Base-by-base conservation (phyloP, 2,888 invertebrate genomes). In the Sussaba pulchella region DNA sequence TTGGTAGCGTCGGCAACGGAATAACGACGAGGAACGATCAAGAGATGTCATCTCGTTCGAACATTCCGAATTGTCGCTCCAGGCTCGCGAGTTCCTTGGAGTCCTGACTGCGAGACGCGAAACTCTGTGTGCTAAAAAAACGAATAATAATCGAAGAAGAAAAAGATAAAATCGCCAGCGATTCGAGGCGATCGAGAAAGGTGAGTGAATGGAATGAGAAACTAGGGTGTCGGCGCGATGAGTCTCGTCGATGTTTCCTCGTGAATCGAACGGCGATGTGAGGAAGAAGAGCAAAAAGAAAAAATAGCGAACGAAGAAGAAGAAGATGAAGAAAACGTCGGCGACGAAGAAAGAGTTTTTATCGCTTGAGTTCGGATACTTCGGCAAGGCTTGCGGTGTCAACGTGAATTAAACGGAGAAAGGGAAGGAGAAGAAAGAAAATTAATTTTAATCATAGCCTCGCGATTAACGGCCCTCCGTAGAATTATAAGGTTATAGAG, bases 401-500 rank as follows among this genome's bases (percentile, higher is more conserved):
- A 67, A 71, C 72, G 71, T 73, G 61, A 81, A 70, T 72, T 12
- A 19, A 69, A 67, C n/a, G n/a, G n/a, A n/a, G n/a, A n/a, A 72
- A 6, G 50, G 52, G n/a, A 52, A 41, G 14, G 21, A 39, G 31
- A 73, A 50, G n/a, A 45, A 31, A 64, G 19, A 61, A 14, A 8
- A 31, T 17, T 57, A 73, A 52, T 61, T 64, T 72, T 72, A 71
- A 75, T 57, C 74, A 74, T 74, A 80, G 73, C 70, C 73, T 82
- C 75, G 76, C 76, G 71, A 82, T 76, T 76, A 79, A 81, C 64
- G 71, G 78, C 75, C 82, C 75, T 82, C 75, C 63, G 69, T 76
- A 80, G 76, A 73, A 67, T 14, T 39, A 69, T 63, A 75, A 69
- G 72, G 24, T 52, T 2, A 47, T 43, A 52, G 52, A 63, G 59